Base-by-base conservation (phyloP, 2,797 vertebrate genomes). In the Anabacerthia variegaticeps region DNA sequence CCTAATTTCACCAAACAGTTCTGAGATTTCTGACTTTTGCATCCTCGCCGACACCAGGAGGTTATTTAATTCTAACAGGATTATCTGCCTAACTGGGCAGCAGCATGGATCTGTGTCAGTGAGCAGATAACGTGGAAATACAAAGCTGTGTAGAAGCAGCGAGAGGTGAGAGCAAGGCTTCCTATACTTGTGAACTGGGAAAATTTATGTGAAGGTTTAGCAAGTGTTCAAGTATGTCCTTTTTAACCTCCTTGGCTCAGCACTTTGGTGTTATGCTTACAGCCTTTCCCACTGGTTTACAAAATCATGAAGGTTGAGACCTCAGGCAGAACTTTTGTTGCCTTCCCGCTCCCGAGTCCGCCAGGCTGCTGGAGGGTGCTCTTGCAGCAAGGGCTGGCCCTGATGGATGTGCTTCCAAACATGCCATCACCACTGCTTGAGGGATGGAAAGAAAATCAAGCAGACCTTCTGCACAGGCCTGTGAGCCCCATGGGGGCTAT, bases 391-490 rank as follows among this genome's bases (percentile, higher is more conserved):
- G 69, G 48, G 49, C 69, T 77, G 62, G 19, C 36, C 58, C 51
- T 12, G 54, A 21, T 8, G n/a, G 79, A 36, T 36, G 5, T 28
- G 36, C 20, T 85, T 44, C 62, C 30, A 62, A 51, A 59, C 0
- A 3, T 16, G 34, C 21, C 26, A 14, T 51, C 32, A 26, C 6
- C 2, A 8, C 39, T 15, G 18, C 30, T 12, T 0, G 0, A 41
- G 27, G 30, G 36, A 54, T 13, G 39, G 43, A 86, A 22, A 73
- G 6, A 21, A 86, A 74, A 59, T 12, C 49, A 49, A 48, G 26
- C 20, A 77, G n/a, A 78, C 9, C 7, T 18, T 61, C 21, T 4
- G 14, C 24, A 44, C 26, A 56, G 41, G 27, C 36, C 59, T 28
- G 4, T 3, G 2, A 75, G 69, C 21, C 21, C 17, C 20, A 0